Evolutionary conservation across 2,888 invertebrate species (phyloP).

Genomic region (Tiliacea citrago): DNA sequence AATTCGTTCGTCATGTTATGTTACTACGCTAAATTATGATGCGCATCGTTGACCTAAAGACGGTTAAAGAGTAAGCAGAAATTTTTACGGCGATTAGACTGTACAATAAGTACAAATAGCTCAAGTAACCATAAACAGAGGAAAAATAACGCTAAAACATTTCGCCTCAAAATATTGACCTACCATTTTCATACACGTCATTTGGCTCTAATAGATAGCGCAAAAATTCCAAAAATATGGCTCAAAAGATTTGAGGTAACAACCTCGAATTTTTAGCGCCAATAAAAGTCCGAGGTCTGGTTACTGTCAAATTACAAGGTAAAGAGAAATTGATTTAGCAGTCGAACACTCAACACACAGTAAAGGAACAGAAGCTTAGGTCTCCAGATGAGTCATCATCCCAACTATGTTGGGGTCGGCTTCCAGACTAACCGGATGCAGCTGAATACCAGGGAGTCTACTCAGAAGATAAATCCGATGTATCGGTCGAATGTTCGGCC

Average conservation of each 20-base stretch:
- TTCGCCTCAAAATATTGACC: conserved; percentile 29
- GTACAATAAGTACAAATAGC: not conserved
- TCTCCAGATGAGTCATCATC: not conserved
- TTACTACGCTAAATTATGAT: too few species aligned
- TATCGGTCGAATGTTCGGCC: too few species aligned
- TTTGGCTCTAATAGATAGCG: conserved; percentile 28
- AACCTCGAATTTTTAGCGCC: conserved; percentile 33
- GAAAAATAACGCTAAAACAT: not conserved
- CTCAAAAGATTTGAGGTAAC: conserved; percentile 41
- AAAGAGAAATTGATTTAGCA: conserved; percentile 61
- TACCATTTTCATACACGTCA: conserved; percentile 18
- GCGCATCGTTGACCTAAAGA: too few species aligned
- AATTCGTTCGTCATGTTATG: too few species aligned
- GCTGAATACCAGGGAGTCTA: too few species aligned
- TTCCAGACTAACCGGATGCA: too few species aligned
- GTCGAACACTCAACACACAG: not conserved
- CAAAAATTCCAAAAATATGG: conserved; percentile 28
- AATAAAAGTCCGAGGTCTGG: conserved; percentile 53
- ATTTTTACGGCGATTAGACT: too few species aligned
- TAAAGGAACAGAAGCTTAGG: conserved; percentile 19
- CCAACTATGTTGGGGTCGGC: too few species aligned
- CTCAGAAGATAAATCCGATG: too few species aligned
- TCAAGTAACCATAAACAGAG: not conserved
- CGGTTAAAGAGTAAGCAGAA: too few species aligned
- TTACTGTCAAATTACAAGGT: conserved; percentile 60